Evolutionary conservation across 1,140 invertebrate species (phyloP).

Genomic region (Formica selysi): DNA sequence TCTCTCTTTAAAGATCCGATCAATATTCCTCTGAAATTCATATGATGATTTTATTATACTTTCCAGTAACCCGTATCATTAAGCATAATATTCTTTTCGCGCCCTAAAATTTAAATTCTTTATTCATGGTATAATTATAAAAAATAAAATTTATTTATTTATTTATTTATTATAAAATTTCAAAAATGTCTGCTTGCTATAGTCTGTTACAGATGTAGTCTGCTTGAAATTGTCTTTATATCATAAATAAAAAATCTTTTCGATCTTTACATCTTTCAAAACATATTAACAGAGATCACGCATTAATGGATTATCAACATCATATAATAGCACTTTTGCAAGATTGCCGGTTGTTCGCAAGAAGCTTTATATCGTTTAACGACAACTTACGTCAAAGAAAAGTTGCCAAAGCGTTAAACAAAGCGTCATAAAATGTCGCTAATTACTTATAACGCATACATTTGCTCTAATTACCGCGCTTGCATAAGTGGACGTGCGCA

Average conservation of each 20-base stretch:
- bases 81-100: not conserved
- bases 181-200: not conserved
- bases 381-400: not conserved
- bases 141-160: no score
- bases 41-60: no score
- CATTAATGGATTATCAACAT: not conserved
- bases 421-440: not conserved
- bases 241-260: no score
- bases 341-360: no score
- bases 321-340: not conserved
- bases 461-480: slow-evolving; percentile 24
- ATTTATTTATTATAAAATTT: no score
- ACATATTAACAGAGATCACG: not conserved
- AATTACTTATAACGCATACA: not conserved
- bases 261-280: not conserved
- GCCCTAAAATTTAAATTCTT: not conserved
- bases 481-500: not conserved
- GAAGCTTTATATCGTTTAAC: not conserved
- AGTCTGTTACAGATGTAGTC: not conserved
- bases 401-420: not conserved
- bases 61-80: no score
- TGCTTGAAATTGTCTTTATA: not conserved
- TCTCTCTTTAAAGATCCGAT: no score
- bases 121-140: no score
- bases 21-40: no score